These are phyloP conservation scores for Pao palembangensis DNA, from an alignment of 2,113 vertebrate species.

Conservation along the genomic window DNA sequence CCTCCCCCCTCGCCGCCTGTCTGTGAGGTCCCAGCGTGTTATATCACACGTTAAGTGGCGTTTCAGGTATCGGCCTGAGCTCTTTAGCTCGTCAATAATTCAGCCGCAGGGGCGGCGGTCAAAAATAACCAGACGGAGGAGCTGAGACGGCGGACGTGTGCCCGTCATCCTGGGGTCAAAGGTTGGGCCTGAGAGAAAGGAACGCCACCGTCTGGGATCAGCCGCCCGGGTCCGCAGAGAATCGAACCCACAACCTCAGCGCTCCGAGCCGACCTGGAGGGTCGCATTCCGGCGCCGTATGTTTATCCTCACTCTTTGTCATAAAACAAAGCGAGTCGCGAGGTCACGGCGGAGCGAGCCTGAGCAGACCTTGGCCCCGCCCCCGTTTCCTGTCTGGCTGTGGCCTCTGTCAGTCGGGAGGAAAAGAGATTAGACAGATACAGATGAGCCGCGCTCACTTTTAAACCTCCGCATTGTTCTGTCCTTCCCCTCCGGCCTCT, in stretches of 20 bases:
- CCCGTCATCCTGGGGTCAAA: too few species aligned
- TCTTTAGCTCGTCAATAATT: constrained; percentile 72
- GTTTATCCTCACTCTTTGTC: neutral
- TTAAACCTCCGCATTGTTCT: constrained; percentile 58
- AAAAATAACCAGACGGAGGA: constrained; percentile 47
- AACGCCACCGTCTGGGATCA: too few species aligned
- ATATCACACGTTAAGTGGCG: constrained; percentile 65
- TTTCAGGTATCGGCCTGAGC: constrained; percentile 64
- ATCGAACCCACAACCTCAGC: too few species aligned
- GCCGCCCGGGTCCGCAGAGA: neutral
- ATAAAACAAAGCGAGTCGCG: neutral
- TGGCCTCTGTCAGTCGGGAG: constrained; percentile 50
- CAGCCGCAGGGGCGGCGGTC: constrained; percentile 54
- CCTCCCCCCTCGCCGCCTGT: neutral
- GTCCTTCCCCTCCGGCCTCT: constrained; percentile 43
- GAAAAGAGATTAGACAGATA: constrained; percentile 52
- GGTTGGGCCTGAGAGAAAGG: too few species aligned
- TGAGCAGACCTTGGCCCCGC: constrained; percentile 5
- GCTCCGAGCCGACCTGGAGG: too few species aligned
- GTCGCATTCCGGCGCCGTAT: too few species aligned
- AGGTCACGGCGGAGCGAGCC: neutral
- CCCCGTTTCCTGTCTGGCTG: constrained; percentile 55
- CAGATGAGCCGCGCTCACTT: constrained; percentile 33
- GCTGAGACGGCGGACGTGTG: too few species aligned
- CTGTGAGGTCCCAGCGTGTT: constrained; percentile 29